Evolutionary conservation across 1,140 invertebrate species (phyloP).

Genomic region (Scaptomyza pallida): DNA sequence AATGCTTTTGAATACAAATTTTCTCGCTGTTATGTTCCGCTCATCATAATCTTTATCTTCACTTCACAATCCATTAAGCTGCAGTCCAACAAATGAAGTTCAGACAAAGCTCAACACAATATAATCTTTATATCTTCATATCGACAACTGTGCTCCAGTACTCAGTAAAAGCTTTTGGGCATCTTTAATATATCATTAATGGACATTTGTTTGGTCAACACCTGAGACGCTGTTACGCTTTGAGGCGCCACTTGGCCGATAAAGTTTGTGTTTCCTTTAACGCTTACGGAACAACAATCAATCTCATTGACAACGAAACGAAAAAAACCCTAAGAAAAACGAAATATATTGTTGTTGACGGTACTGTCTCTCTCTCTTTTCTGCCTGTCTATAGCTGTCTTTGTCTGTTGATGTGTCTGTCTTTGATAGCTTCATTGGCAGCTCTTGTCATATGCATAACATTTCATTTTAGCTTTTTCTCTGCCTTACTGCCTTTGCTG

Average conservation of each 20-base stretch:
- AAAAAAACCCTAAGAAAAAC: not conserved
- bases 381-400: constrained; percentile 26
- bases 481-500: constrained; percentile 14
- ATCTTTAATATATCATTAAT: constrained; percentile 43
- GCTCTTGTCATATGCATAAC: constrained; percentile 70
- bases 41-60: not conserved
- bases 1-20: too few species aligned
- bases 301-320: constrained; percentile 72
- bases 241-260: constrained; percentile 35
- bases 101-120: not conserved
- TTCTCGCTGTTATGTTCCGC: too few species aligned
- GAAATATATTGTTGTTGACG: not conserved
- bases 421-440: constrained; percentile 68
- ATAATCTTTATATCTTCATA: constrained; percentile 23
- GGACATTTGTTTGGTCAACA: constrained; percentile 50
- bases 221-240: constrained; percentile 22
- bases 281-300: constrained; percentile 57
- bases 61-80: constrained; percentile 34
- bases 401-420: constrained; percentile 13
- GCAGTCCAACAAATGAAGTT: not conserved
- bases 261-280: constrained; percentile 24
- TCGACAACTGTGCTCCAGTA: not conserved
- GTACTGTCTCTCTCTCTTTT: not conserved
- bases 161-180: constrained; percentile 1
- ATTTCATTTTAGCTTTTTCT: constrained; percentile 37